phyloP scores from a whole-genome alignment of 2,888 invertebrate genomes.

The Sesia bembeciformis region DNA sequence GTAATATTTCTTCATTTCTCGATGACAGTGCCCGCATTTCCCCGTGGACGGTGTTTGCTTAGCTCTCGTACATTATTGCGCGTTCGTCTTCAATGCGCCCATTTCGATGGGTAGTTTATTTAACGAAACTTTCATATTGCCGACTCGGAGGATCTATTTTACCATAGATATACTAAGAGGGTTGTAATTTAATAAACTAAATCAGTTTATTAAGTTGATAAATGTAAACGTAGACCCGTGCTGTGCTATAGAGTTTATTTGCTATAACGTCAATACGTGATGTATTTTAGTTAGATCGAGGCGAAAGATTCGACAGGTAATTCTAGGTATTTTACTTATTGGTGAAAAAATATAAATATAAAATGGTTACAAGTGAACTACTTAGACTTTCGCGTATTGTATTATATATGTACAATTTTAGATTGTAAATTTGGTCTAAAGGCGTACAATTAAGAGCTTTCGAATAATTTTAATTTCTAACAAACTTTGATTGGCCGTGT shows the following conservation, averaged over 20 bases:
- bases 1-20: background rate
- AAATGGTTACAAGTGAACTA: background rate
- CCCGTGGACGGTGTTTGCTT: slow-evolving; percentile 9
- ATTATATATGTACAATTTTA: too few species aligned
- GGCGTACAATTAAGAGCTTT: too few species aligned
- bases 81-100: slow-evolving; percentile 4
- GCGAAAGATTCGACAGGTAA: too few species aligned
- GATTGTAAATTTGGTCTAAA: too few species aligned
- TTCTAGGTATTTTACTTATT: too few species aligned
- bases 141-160: slow-evolving; percentile 4
- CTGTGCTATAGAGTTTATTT: too few species aligned
- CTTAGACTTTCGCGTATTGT: background rate
- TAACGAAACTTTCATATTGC: slow-evolving; percentile 14
- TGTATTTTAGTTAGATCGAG: too few species aligned
- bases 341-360: background rate
- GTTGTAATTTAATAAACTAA: background rate
- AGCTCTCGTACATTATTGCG: slow-evolving; percentile 19
- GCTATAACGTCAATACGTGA: too few species aligned
- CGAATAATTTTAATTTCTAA: too few species aligned
- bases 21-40: slow-evolving; percentile 9
- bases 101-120: slow-evolving; percentile 7
- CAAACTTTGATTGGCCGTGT: too few species aligned
- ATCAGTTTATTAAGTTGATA: background rate
- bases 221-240: too few species aligned
- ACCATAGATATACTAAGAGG: background rate